These are phyloP conservation scores for Poeciliopsis turrubarensis DNA, from an alignment of 2,113 vertebrate genomes.

Conservation along the genomic window DNA sequence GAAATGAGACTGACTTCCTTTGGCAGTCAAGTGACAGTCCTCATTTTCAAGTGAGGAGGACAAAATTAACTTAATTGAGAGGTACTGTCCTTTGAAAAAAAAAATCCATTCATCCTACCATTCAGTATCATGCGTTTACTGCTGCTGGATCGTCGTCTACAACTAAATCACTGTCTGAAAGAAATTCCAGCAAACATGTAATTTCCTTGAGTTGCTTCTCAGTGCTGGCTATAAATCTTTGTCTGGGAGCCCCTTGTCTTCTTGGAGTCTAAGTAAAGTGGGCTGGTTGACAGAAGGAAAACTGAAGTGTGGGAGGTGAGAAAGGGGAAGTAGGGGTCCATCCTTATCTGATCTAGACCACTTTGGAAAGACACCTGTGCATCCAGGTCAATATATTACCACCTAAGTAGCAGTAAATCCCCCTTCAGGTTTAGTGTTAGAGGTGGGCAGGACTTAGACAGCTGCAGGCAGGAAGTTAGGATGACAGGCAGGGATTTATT, in stretches of 20 bases:
- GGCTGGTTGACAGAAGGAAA: neutral
- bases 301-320: slow-evolving; percentile 31
- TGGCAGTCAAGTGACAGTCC: too few relatives aligned
- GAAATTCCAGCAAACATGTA: slow-evolving; percentile 1
- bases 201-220: neutral
- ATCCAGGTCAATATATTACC: slow-evolving; percentile 72
- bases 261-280: neutral
- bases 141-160: neutral
- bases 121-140: neutral
- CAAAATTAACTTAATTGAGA: too few relatives aligned
- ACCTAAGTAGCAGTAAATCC: slow-evolving; percentile 68
- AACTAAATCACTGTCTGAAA: neutral
- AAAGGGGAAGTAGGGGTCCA: slow-evolving; percentile 33
- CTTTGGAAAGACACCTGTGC: slow-evolving; percentile 76
- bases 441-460: slow-evolving; percentile 43
- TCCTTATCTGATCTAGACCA: slow-evolving; percentile 80
- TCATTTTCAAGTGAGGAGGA: too few relatives aligned
- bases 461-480: slow-evolving; percentile 62
- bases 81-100: too few relatives aligned
- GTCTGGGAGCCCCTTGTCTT: neutral
- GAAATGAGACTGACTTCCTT: too few relatives aligned
- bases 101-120: too few relatives aligned
- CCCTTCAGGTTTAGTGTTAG: slow-evolving; percentile 46
- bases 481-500: slow-evolving; percentile 31
- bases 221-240: neutral